A percentile compares a stretch with the other conserved stretches of the same genome.
These are phyloP conservation scores for Sciurus vulgaris DNA, from an alignment of 2,797 vertebrate genomes.

Conservation along the genomic window DNA sequence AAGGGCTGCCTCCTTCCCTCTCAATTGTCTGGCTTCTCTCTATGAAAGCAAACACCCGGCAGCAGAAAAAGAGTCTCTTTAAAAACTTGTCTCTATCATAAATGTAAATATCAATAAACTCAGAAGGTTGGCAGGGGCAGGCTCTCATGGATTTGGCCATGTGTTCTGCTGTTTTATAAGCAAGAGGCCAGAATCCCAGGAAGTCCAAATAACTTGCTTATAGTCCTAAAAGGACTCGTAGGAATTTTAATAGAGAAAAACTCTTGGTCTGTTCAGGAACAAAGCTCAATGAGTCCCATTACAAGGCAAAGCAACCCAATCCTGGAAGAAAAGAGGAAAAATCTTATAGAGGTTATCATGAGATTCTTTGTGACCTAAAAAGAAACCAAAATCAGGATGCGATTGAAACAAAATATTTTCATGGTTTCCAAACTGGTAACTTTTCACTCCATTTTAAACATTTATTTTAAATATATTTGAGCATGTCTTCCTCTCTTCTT, in stretches of 20 bases:
- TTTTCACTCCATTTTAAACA: not conserved
- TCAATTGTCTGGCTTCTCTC: conserved; percentile 66
- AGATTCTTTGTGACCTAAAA: not conserved
- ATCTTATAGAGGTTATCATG: not conserved
- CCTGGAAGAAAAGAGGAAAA: not conserved
- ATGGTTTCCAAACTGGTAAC: not conserved
- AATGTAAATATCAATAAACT: conserved; percentile 81
- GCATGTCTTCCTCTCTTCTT: not conserved
- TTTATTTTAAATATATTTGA: too few relatives aligned
- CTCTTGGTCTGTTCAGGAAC: not conserved
- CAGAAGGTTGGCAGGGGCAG: conserved; percentile 61
- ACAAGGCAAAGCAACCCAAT: not conserved
- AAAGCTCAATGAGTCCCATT: not conserved
- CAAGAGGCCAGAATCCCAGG: not conserved
- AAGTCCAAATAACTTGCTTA: not conserved
- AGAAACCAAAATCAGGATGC: not conserved
- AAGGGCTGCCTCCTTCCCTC: conserved; percentile 66
- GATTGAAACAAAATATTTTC: not conserved
- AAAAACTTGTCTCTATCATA: conserved; percentile 71
- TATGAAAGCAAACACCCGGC: conserved; percentile 72
- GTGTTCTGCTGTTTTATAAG: conserved; percentile 54
- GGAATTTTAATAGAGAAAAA: conserved; percentile 31
- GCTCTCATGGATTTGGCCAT: conserved; percentile 45
- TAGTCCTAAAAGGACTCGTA: not conserved
- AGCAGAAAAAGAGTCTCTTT: conserved; percentile 62